phyloP scores from a whole-genome alignment of 2,113 vertebrate species.

The Zingel zingel region DNA sequence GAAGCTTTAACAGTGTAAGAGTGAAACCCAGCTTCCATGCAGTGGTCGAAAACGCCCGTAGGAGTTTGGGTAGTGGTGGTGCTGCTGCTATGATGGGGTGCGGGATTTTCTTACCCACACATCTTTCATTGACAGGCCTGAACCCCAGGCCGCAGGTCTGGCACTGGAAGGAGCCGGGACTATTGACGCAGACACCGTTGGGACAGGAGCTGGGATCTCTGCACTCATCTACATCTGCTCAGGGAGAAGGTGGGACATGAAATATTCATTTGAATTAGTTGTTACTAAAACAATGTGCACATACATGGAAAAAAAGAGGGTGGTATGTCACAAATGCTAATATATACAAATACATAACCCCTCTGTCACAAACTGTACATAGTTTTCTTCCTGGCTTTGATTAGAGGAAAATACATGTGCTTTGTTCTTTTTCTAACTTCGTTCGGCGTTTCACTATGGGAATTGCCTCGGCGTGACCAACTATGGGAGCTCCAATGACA shows the following conservation, averaged over 20 bases:
- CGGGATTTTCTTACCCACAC: slow-evolving; percentile 87
- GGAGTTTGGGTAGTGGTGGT: slow-evolving; percentile 23
- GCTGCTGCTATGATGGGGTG: slow-evolving; percentile 38
- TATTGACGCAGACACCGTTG: slow-evolving; percentile 87
- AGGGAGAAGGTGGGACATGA: slow-evolving; percentile 29
- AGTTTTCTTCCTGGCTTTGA: slow-evolving; percentile 64
- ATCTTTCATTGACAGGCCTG: slow-evolving; percentile 83
- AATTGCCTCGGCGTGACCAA: too few species aligned
- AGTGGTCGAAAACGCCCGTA: slow-evolving; percentile 33
- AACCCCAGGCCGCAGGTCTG: slow-evolving; percentile 88
- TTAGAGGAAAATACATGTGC: slow-evolving; percentile 63
- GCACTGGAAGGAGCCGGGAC: slow-evolving; percentile 89
- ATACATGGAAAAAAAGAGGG: slow-evolving; percentile 2
- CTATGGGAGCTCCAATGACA: too few species aligned
- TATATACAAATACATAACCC: slow-evolving; percentile 21
- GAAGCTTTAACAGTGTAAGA: slow-evolving; percentile 50
- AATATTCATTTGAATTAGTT: slow-evolving; percentile 34
- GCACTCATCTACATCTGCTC: slow-evolving; percentile 85
- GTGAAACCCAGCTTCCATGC: slow-evolving; percentile 61
- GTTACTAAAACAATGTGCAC: slow-evolving; percentile 36
- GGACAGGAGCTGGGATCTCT: slow-evolving; percentile 86
- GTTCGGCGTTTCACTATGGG: too few species aligned
- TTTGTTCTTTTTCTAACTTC: slow-evolving; percentile 38
- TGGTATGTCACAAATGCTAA: slow-evolving; percentile 21
- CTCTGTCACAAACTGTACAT: slow-evolving; percentile 22